These are phyloP conservation scores for Cairina moschata DNA, from an alignment of 2,113 vertebrate species.

Conservation along the genomic window DNA sequence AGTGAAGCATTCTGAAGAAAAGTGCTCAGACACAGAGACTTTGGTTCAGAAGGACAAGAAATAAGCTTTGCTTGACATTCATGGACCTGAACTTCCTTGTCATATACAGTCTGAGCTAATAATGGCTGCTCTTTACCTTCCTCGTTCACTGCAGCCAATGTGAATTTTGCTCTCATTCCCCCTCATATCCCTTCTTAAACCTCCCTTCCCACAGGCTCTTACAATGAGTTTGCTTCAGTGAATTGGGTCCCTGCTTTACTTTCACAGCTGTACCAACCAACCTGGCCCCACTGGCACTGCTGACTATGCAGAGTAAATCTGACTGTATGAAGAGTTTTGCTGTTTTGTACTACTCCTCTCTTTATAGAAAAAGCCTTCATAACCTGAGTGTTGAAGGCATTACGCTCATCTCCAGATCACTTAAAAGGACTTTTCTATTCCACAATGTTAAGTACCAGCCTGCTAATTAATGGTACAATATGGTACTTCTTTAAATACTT, in stretches of 20 bases:
- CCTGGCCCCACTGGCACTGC: not conserved
- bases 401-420: conserved; percentile 13
- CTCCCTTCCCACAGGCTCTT: not conserved
- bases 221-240: not conserved
- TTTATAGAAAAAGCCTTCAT: conserved; percentile 48
- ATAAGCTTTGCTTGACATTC: not conserved
- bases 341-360: not conserved
- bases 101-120: not conserved
- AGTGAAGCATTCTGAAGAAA: not conserved
- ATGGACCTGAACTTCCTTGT: not conserved
- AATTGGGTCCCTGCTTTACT: not conserved
- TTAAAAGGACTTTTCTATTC: conserved; percentile 43
- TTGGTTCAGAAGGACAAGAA: not conserved
- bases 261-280: not conserved
- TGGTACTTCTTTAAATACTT: conserved; percentile 18
- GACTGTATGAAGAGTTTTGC: not conserved
- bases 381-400: not conserved
- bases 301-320: not conserved
- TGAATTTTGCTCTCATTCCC: not conserved
- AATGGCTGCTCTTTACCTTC: not conserved
- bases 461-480: conserved; percentile 56
- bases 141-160: not conserved
- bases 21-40: not conserved
- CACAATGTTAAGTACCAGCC: conserved; percentile 36
- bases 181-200: not conserved